Conservation (phyloP, 2,113 vertebrate species). For the Erpornis zantholeuca region DNA sequence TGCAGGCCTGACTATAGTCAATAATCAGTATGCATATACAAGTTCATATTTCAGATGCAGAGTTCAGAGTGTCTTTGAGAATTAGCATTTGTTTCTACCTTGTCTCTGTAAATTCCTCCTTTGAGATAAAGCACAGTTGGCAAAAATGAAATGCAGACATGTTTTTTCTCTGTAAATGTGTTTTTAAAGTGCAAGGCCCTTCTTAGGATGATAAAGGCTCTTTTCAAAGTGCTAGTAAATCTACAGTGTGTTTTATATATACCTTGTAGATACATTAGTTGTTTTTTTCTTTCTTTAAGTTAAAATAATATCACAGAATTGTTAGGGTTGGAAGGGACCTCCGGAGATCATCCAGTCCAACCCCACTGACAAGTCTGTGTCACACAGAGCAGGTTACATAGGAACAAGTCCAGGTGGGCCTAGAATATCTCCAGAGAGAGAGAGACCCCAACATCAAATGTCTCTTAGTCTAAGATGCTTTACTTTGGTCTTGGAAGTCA, state of each 20-base stretch:
- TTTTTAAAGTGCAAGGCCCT: background rate
- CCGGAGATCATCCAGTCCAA: background rate
- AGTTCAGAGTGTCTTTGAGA: background rate
- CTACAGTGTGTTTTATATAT: background rate
- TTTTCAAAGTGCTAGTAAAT: background rate
- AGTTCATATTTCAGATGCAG: background rate
- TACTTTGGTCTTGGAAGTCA: background rate
- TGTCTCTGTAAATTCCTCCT: background rate
- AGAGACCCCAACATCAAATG: background rate
- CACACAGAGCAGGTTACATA: background rate
- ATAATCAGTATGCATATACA: background rate
- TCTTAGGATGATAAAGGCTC: background rate
- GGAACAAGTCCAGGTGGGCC: rapidly evolving
- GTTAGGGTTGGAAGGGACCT: background rate
- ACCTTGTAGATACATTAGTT: background rate
- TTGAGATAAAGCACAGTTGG: background rate
- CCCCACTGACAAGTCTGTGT: background rate
- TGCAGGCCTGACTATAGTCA: background rate
- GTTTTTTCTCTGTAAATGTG: background rate
- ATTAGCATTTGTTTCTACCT: background rate
- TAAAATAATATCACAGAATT: background rate
- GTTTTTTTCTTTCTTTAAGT: background rate
- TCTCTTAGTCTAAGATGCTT: background rate
- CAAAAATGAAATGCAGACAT: background rate
- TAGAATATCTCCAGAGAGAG: background rate